These are phyloP conservation scores for Agapornis roseicollis DNA, from an alignment of 2,113 vertebrate species.

Conservation along the genomic window DNA sequence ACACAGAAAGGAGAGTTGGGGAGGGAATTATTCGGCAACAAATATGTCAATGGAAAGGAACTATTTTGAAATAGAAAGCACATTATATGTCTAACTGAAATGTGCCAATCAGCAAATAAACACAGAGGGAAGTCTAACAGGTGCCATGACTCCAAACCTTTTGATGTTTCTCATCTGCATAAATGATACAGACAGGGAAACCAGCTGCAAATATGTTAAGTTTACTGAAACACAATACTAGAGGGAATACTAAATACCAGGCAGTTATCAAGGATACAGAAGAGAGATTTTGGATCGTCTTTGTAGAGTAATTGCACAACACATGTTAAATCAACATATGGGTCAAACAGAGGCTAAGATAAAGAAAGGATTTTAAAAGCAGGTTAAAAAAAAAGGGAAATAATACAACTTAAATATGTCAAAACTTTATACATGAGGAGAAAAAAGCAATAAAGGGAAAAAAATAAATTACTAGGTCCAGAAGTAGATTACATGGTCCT, in stretches of 20 bases:
- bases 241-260: not conserved
- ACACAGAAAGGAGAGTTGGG: not conserved
- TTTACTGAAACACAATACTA: not conserved
- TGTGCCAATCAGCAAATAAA: not conserved
- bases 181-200: conserved; percentile 1
- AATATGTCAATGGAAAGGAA: not conserved
- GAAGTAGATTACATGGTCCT: not conserved
- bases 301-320: not conserved
- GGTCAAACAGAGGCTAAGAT: not conserved
- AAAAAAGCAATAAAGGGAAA: not conserved
- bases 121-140: not conserved
- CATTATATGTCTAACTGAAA: not conserved
- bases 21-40: not conserved
- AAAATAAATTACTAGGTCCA: not conserved
- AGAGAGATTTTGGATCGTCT: not conserved
- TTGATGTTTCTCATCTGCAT: conserved; percentile 16
- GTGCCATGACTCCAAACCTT: not conserved
- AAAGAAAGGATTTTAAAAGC: not conserved
- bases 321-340: not conserved
- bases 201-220: conserved; percentile 23
- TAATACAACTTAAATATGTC: not conserved
- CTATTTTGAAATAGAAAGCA: conserved; percentile 26
- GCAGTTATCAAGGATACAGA: not conserved
- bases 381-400: not conserved
- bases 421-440: not conserved